Base-by-base conservation (phyloP, 2,888 invertebrate species). In the Thera obeliscata region DNA sequence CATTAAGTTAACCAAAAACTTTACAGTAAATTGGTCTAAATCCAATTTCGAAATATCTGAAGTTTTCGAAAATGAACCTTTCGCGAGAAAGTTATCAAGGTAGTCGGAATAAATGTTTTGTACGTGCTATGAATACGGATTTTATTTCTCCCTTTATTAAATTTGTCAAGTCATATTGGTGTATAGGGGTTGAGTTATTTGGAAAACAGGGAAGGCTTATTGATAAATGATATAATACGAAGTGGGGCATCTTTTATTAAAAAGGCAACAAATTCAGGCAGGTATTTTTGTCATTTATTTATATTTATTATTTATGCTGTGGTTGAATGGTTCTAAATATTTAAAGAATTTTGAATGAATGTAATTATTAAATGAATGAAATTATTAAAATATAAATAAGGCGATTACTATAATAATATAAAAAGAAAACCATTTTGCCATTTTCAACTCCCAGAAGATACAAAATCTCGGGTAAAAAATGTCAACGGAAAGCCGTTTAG, bases 61-160 rank as follows among this genome's bases (percentile, higher is more conserved):
- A 66, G 63, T 66, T 69, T 63, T 52, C 48, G 65, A 66, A 69
- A 66, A 69, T 66, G 66, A 72, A 72, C 70, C 68, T 68, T 68
- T 58, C 48, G 58, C 60, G 50, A 66, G 64, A 55, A 64, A 72
- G 70, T 70, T 72, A 70, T 68, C 67, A 70, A 66, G 70, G 64
- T 68, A 63, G 60, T 58, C 43, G 59, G 64, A 68, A 72, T 72
- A 66, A 70, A 72, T 66, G 69, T 69, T 68, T 69, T 50, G 48
- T 62, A 68, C 72, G 70, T 72, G 72, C 61, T 62, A 56, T 2
- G 64, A 70, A 72, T 72, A 64, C 43, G 12, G 60, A 48, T 52
- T 56, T 49, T 60, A 56, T 48, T 41, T 55, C 62, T 66, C 33
- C 69, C 69, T 64, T 56, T 69, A 69, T 69, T 66, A 66, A 66